Evolutionary conservation across 2,113 vertebrate genomes (phyloP).

Genomic region (Danio rerio): DNA sequence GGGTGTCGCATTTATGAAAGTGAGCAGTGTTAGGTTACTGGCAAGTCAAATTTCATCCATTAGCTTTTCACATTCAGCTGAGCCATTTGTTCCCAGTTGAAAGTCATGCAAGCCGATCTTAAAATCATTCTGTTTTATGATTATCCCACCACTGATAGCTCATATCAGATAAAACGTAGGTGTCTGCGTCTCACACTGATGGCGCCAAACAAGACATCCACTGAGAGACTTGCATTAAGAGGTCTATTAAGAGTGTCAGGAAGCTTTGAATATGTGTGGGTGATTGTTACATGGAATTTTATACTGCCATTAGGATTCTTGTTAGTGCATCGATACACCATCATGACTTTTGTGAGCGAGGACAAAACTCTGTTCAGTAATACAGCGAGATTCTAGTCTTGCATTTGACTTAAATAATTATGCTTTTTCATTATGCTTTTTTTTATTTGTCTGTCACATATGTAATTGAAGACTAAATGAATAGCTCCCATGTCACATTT

Average conservation of each 20-base stretch:
- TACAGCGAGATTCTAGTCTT: constrained; percentile 11
- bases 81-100: constrained; percentile 51
- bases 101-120: constrained; percentile 45
- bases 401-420: background rate
- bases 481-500: too few species aligned
- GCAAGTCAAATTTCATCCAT: constrained; percentile 58
- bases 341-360: constrained; percentile 22
- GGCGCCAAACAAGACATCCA: constrained; percentile 28
- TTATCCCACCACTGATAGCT: constrained; percentile 40
- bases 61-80: constrained; percentile 32
- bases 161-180: constrained; percentile 50
- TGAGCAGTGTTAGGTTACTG: constrained; percentile 62
- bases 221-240: constrained; percentile 22
- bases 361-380: background rate
- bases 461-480: too few species aligned
- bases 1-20: constrained; percentile 63
- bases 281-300: constrained; percentile 35
- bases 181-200: constrained; percentile 34
- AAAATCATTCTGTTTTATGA: constrained; percentile 49
- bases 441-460: background rate
- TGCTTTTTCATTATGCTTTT: background rate
- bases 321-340: constrained; percentile 16
- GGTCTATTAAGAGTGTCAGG: constrained; percentile 46
- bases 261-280: constrained; percentile 32
- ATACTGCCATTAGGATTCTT: constrained; percentile 26